Conservation (phyloP, 2,888 invertebrate species). For the Chrysolina americana region DNA sequence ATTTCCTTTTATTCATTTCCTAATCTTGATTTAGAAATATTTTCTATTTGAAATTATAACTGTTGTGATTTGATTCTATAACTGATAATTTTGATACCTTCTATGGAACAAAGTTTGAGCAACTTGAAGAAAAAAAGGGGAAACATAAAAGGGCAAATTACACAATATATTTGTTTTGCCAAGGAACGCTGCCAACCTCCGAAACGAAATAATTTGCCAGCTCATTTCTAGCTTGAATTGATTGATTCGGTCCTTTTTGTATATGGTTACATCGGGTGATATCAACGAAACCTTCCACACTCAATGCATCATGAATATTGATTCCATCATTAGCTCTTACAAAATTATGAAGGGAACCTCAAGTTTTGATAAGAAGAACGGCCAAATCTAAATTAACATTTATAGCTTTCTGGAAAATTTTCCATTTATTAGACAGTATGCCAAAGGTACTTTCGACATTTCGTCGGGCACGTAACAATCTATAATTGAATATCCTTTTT, state of each 20-base stretch:
- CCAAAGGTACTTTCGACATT: constrained; percentile 30
- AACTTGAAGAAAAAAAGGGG: too few species aligned
- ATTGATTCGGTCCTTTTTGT: constrained; percentile 23
- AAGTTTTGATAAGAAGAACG: constrained; percentile 26
- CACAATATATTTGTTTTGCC: constrained; percentile 31
- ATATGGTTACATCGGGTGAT: constrained; percentile 21
- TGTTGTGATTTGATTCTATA: too few species aligned
- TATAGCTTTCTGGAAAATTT: constrained; percentile 31
- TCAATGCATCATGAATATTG: constrained; percentile 25
- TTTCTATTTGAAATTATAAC: too few species aligned
- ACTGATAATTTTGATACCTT: too few species aligned
- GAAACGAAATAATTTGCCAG: constrained; percentile 23
- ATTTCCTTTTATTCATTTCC: too few species aligned
- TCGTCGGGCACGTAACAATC: constrained; percentile 26
- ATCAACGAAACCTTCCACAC: constrained; percentile 28
- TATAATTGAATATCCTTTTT: constrained; percentile 31
- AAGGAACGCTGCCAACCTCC: constrained; percentile 24
- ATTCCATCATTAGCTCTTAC: constrained; percentile 22
- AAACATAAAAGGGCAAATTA: too few species aligned
- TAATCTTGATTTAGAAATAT: too few species aligned
- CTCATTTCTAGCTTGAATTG: constrained; percentile 30
- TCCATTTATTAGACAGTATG: constrained; percentile 29
- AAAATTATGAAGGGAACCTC: background rate
- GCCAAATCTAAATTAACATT: constrained; percentile 27
- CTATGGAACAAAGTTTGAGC: too few species aligned